Percentiles rank a stretch among this genome's conserved stretches.
phyloP scores from a whole-genome alignment of 1,140 invertebrate genomes.

The Hycleus phaleratus region DNA sequence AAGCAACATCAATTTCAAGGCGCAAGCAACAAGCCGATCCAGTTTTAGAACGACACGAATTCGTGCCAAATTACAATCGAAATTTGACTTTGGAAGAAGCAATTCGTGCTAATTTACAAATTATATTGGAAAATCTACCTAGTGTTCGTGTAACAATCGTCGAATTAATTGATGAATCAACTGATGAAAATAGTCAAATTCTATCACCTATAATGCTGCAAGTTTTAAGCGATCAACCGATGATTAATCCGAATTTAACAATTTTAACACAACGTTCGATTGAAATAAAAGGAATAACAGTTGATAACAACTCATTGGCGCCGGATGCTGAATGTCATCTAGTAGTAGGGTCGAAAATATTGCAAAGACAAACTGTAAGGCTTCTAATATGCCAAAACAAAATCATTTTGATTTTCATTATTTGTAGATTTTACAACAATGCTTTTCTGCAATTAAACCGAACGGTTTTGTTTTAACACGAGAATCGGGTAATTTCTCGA shows the following conservation, averaged over 20 bases:
- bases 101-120: conserved; percentile 52
- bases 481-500: too few relatives aligned
- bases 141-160: conserved; percentile 62
- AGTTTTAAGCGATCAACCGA: conserved; percentile 48
- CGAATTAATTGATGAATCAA: conserved; percentile 52
- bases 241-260: conserved; percentile 52
- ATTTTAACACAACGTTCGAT: conserved; percentile 44
- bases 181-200: conserved; percentile 37
- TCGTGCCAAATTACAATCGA: conserved; percentile 54
- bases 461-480: too few relatives aligned
- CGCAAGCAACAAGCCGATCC: conserved; percentile 54
- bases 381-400: too few relatives aligned
- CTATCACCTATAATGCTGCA: conserved; percentile 49
- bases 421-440: too few relatives aligned
- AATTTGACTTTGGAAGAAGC: too few relatives aligned
- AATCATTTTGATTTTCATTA: too few relatives aligned
- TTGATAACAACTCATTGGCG: conserved; percentile 42
- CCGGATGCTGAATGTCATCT: too few relatives aligned
- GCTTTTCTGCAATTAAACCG: too few relatives aligned
- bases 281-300: conserved; percentile 53
- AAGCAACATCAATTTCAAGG: conserved; percentile 68
- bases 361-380: too few relatives aligned
- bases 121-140: conserved; percentile 70
- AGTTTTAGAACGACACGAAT: conserved; percentile 66
- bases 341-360: too few relatives aligned